Evolutionary conservation across 1,140 invertebrate genomes (phyloP), one percentile per base, ranked within the genome.

Genomic region (Eufriesea mexicana): DNA sequence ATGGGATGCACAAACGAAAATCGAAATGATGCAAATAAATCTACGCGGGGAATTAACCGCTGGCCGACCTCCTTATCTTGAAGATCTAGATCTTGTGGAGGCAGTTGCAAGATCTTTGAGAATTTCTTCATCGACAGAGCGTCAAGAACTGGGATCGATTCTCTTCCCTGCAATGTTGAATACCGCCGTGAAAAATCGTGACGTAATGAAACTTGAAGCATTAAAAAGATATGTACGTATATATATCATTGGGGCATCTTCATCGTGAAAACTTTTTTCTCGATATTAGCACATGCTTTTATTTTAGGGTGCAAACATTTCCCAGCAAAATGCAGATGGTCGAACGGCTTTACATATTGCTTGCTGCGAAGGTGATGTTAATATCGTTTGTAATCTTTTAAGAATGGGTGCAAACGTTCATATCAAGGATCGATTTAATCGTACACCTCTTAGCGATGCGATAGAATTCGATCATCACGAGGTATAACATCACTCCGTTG

Each of bases 391-490:
- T 83, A 96, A 96, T 93, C 94, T 99, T 14, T 92, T 99, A 28
- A 95, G 96, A 62, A 96, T 97, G 87, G 98, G 98, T 2, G 97
- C 97, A 0, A 97, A 96, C 73, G 97, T 99, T n/a, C 98, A 98
- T 87, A 94, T 96, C 55, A 96, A 96, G 90, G 97, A 97, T 88
- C 92, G 95, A 82, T 95, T 95, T 71, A 95, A 95, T 79, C 94
- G 95, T 64, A 96, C 96, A 0, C 95, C 96, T 2, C 90, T 97
- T 6, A 93, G 95, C 28, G 95, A 96, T 81, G 96, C 97, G 2
- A 94, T 97, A n/a, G 92, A 95, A 61, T 93, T 94, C 75, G 95
- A 96, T 90, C 93, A 94, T 79, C 93, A 96, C 75, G 95, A 96
- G 84, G 96, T 96, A 90, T 89, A 59, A 28, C 23, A n/a, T 51